Conservation (phyloP, 2,113 vertebrate species). For the Carassius carassius region DNA sequence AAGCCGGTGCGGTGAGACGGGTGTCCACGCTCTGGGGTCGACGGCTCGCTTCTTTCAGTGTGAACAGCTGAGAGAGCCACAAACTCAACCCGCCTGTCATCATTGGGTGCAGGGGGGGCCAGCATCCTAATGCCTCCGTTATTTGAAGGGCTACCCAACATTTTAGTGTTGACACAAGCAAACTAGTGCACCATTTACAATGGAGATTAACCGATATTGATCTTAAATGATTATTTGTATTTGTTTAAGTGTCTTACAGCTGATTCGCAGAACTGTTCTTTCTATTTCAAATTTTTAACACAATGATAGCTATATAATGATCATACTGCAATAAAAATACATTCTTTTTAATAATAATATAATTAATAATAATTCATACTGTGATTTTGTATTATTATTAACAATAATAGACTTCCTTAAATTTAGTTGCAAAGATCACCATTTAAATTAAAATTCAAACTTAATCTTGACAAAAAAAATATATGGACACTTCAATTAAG, state of each 20-base stretch:
- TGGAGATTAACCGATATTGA: neutral
- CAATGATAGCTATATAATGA: neutral
- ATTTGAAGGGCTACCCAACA: conserved; percentile 78
- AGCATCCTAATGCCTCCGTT: conserved; percentile 82
- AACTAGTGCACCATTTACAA: conserved; percentile 20
- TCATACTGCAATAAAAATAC: neutral
- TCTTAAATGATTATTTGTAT: neutral
- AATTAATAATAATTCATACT: neutral
- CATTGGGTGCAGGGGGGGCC: conserved; percentile 68
- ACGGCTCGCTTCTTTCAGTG: conserved; percentile 81
- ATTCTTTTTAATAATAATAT: neutral
- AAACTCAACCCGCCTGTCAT: conserved; percentile 82
- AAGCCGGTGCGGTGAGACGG: conserved; percentile 81
- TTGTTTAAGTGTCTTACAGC: neutral
- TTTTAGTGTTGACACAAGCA: conserved; percentile 46
- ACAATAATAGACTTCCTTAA: no score
- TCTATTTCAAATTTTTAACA: neutral
- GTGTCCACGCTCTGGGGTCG: conserved; percentile 77
- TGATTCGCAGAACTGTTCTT: neutral
- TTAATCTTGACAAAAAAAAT: no score
- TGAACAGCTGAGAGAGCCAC: conserved; percentile 86
- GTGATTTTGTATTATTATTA: neutral
- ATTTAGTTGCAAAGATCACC: neutral
- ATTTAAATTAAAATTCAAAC: no score
- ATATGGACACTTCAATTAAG: no score